Base-by-base conservation (phyloP, 2,113 vertebrate genomes). In the Forbesichthys papilliferus region DNA sequence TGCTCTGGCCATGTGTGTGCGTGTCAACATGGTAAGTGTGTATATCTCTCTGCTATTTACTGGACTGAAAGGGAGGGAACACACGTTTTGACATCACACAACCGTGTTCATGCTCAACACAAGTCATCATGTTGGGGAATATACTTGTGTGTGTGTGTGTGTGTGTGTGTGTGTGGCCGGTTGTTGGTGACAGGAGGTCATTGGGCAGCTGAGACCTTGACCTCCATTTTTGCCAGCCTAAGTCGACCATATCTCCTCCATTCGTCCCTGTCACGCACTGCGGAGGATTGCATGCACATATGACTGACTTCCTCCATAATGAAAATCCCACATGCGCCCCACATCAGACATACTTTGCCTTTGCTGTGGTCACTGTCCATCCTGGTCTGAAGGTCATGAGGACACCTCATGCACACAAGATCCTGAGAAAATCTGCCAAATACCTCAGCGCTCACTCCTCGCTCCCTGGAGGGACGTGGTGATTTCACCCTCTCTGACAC, bases 291-390 rank as follows among this genome's bases (percentile, higher is more conserved):
- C 78, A 72, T 78, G 80, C 83, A 51, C 81, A 80, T 78, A 69
- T 55, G 71, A 78, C 84, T 82, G 79, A 78, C 86, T 87, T 75
- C 67, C 59, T 33, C 59, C 48, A 64, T 91, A 83, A 91, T 89
- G 87, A 87, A 86, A 89, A 86, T 88, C 83, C 89, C 91, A 90
- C 84, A 87, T 91, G 89, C 81, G 77, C 73, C 27, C 27, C 78
- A 66, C 86, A 84, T 88, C 74, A 81, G 72, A 87, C 75, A 79
- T 73, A 84, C 69, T 69, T 80, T 76, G 74, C 56, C 20, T 62
- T 79, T 51, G 80, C 81, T 78, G 42, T 85, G 80, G 51, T 80
- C 74, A 18, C 72, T 53, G 54, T 69, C 74, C 77, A 73, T 82
- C 83, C 69, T 63, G 71, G 70, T 66, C 56, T 48, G 64, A 66